A percentile compares a stretch with the other conserved stretches of the same genome.
Conservation (phyloP, 2,888 invertebrate species). For the Epiblema foenella region DNA sequence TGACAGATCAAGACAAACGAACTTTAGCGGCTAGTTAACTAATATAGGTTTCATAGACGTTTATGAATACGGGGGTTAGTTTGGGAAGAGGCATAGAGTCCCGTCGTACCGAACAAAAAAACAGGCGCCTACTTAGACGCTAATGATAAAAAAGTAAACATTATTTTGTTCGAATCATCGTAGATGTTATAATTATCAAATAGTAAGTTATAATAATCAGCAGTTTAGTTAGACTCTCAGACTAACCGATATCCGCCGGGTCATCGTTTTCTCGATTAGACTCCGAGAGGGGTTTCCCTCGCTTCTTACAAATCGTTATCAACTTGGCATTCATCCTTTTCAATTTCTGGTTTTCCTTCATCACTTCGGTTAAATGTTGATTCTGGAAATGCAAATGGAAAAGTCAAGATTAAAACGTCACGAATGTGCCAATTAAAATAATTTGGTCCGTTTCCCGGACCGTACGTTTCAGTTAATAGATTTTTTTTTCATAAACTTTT, state of each 20-base stretch:
- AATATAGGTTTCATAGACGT: too few relatives aligned
- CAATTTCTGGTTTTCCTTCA: conserved; percentile 79
- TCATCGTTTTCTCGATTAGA: conserved; percentile 71
- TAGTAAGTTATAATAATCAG: conserved; percentile 24
- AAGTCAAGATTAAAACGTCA: neutral
- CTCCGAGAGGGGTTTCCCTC: conserved; percentile 62
- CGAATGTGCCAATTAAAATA: too few relatives aligned
- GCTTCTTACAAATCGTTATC: conserved; percentile 75
- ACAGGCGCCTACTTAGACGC: conserved; percentile 14
- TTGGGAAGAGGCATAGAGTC: neutral
- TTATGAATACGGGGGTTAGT: too few relatives aligned
- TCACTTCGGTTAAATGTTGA: conserved; percentile 76
- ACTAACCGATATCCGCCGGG: conserved; percentile 57
- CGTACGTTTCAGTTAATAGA: too few relatives aligned
- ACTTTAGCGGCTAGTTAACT: too few relatives aligned
- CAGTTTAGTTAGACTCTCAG: neutral
- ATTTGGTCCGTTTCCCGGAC: too few relatives aligned
- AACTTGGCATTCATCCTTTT: conserved; percentile 78
- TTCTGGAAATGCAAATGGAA: conserved; percentile 65
- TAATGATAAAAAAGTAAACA: neutral
- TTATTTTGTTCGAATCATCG: conserved; percentile 4
- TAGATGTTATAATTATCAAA: neutral
- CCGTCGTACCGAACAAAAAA: neutral
- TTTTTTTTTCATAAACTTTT: too few relatives aligned
- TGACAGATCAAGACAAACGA: too few relatives aligned